Percentiles rank a stretch among this genome's conserved stretches.
These are phyloP conservation scores for Paraplagusia blochii DNA, from an alignment of 2,113 vertebrate genomes.

Conservation along the genomic window DNA sequence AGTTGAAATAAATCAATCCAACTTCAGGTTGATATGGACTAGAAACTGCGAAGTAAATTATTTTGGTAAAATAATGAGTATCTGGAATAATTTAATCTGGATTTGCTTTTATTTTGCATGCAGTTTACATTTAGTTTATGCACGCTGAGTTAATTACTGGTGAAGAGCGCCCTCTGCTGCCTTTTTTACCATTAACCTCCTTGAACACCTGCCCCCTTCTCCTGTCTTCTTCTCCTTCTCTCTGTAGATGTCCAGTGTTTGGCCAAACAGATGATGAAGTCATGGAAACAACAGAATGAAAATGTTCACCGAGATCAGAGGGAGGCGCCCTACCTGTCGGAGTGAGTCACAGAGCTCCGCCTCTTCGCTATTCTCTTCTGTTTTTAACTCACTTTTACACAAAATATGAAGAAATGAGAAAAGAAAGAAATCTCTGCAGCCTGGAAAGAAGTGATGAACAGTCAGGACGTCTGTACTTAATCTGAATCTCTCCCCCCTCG, in stretches of 20 bases:
- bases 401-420: too few species aligned
- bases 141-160: too few species aligned
- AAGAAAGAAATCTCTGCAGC: too few species aligned
- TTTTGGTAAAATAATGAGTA: too few species aligned
- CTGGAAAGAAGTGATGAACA: too few species aligned
- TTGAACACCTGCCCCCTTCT: too few species aligned
- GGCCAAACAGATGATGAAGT: slow-evolving; percentile 56
- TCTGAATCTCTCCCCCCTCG: background rate
- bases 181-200: background rate
- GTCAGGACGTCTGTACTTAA: background rate
- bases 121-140: too few species aligned
- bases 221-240: background rate
- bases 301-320: slow-evolving; percentile 17
- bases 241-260: slow-evolving; percentile 77
- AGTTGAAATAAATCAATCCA: too few species aligned
- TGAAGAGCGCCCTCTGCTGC: too few species aligned
- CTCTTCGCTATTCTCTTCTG: background rate
- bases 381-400: background rate
- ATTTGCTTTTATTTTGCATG: too few species aligned
- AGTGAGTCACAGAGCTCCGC: slow-evolving; percentile 72
- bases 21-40: background rate
- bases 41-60: too few species aligned
- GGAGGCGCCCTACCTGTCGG: slow-evolving; percentile 60
- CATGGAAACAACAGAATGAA: slow-evolving; percentile 42
- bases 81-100: too few species aligned